Percentiles rank a stretch among this genome's conserved stretches.
phyloP scores from a whole-genome alignment of 2,888 invertebrate species.

The Rhorus exstirpatorius region DNA sequence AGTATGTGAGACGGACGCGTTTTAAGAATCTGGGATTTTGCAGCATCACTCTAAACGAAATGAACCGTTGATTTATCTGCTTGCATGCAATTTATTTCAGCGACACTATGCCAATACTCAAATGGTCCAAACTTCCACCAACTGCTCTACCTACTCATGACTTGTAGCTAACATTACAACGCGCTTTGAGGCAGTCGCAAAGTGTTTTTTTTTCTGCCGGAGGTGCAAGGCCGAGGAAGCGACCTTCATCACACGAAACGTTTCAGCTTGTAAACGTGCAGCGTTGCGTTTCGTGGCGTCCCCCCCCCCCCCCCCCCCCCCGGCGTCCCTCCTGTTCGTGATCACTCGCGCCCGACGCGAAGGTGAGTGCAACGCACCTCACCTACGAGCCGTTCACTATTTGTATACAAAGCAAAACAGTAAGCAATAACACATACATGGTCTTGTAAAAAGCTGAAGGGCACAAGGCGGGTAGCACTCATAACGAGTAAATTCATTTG shows the following conservation, averaged over 20 bases:
- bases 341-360: slow-evolving; percentile 60
- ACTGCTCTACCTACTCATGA: neutral
- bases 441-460: neutral
- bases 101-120: neutral
- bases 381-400: neutral
- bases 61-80: too few species aligned
- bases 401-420: slow-evolving; percentile 1
- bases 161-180: slow-evolving; percentile 4
- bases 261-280: slow-evolving; percentile 54
- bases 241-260: slow-evolving; percentile 76
- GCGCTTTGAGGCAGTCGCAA: slow-evolving; percentile 37
- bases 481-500: neutral
- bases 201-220: slow-evolving; percentile 52
- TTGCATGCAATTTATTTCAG: too few species aligned
- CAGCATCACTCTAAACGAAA: too few species aligned
- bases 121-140: neutral
- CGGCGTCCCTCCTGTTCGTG: too few species aligned
- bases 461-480: neutral
- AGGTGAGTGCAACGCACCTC: slow-evolving; percentile 58
- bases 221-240: slow-evolving; percentile 74
- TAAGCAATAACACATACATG: neutral
- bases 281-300: slow-evolving; percentile 58
- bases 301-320: slow-evolving; percentile 39
- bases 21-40: too few species aligned
- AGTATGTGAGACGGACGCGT: too few species aligned